Percentiles rank a stretch among this genome's conserved stretches.
These are phyloP conservation scores for Otus sunia DNA, from an alignment of 2,113 vertebrate species.

Conservation along the genomic window DNA sequence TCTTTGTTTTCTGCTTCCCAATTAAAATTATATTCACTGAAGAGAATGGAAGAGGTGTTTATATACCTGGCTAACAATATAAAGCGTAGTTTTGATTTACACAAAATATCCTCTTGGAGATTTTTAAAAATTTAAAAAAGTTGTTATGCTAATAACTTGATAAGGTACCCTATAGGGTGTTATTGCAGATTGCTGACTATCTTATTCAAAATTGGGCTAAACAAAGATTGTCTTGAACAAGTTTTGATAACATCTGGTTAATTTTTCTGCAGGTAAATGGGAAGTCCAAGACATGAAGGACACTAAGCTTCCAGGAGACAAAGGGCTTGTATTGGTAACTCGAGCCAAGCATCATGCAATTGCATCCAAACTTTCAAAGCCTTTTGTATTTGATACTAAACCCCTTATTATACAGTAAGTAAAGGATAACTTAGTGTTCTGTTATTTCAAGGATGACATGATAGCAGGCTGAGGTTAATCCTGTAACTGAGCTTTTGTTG, in stretches of 20 bases:
- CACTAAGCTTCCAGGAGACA: constrained; percentile 90
- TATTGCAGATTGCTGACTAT: neutral
- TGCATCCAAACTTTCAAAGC: constrained; percentile 85
- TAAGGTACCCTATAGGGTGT: neutral
- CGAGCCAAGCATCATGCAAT: constrained; percentile 97
- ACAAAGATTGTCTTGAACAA: neutral
- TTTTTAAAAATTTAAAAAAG: no score
- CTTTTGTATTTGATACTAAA: constrained; percentile 89
- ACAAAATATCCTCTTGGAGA: neutral
- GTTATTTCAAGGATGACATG: neutral
- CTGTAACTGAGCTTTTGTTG: neutral
- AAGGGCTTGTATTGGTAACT: constrained; percentile 91
- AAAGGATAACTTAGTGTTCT: neutral
- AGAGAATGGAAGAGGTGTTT: neutral
- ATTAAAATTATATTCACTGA: neutral
- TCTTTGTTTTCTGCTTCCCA: neutral
- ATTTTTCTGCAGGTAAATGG: constrained; percentile 86
- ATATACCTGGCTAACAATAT: neutral
- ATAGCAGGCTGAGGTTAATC: neutral
- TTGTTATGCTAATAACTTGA: neutral
- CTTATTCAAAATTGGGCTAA: neutral
- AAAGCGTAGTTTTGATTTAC: neutral
- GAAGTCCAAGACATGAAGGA: constrained; percentile 95
- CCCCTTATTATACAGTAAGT: constrained; percentile 97
- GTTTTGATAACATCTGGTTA: neutral